Evolutionary conservation across 2,888 invertebrate genomes (phyloP), one percentile per base, ranked within the genome.

Genomic region (Eristalis arbustorum): DNA sequence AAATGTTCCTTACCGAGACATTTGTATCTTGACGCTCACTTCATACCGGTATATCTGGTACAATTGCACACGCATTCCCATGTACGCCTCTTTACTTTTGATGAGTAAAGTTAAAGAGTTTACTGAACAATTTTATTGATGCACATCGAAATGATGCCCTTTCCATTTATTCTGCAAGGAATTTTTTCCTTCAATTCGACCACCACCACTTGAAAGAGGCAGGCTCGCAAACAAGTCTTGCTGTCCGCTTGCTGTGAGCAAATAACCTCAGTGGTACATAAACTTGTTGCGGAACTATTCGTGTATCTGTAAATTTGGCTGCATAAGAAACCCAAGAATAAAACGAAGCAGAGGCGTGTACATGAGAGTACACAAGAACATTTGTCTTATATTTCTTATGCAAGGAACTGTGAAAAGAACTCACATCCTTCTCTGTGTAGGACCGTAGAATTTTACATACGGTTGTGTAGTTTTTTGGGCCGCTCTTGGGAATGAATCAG

Each of bases 261-360:
- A 72, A 79, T 62, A 79, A 61, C 66, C 72, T 73, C 56, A 49
- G 59, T 66, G 66, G 78, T 57, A 64, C 13, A 31, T 3, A 59
- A 49, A 77, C 78, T 73, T 79, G 79, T 67, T 67, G 79, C 79
- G 31, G 42, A 62, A 42, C 78, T 66, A 78, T 67, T 64, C 72
- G 66, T 78, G 49, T 66, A 78, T 71, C 31, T 57, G 72, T 64
- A 57, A 78, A 64, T 71, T 78, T 28, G 67, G 25, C 49, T 57
- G 59, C 67, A 73, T 73, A 79, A 72, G n/a, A 79, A 79, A 67
- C 64, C 68, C 49, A 56, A 28, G 18, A 69, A 69, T 23, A n/a
- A 61, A n/a, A 56, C 14, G 25, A 25, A 10, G n/a, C 31, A 42
- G 49, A 22, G 11, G 57, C 11, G 34, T 62, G 3, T 31, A 76